Evolutionary conservation across 2,888 invertebrate species (phyloP).

Genomic region (Mystacides longicornis): DNA sequence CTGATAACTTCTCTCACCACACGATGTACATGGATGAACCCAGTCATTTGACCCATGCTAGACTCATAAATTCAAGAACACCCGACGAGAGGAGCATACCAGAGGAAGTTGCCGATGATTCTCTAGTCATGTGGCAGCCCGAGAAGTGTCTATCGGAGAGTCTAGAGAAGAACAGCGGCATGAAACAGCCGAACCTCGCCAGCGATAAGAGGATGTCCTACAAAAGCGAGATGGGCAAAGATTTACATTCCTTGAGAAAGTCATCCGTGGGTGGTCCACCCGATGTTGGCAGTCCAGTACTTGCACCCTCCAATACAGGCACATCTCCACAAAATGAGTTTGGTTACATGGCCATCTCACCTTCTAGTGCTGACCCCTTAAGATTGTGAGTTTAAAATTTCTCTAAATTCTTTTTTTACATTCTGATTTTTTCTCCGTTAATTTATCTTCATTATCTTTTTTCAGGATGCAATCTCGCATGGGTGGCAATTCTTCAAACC

Average conservation of each 20-base stretch:
- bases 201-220: background rate
- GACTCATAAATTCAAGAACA: constrained; percentile 19
- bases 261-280: constrained; percentile 31
- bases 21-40: constrained; percentile 55
- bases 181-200: constrained; percentile 4
- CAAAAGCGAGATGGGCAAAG: constrained; percentile 1
- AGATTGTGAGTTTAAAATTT: constrained; percentile 24
- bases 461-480: constrained; percentile 31
- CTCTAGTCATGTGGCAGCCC: constrained; percentile 31
- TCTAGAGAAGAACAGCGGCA: constrained; percentile 25
- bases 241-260: constrained; percentile 24
- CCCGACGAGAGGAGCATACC: constrained; percentile 40
- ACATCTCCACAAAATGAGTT: constrained; percentile 22
- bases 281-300: constrained; percentile 45
- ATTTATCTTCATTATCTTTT: constrained; percentile 1
- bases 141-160: constrained; percentile 29
- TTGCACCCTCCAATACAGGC: constrained; percentile 24
- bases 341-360: constrained; percentile 51
- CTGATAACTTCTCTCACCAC: constrained; percentile 44
- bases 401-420: background rate
- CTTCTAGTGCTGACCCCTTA: constrained; percentile 31
- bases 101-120: constrained; percentile 56
- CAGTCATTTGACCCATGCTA: background rate
- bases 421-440: background rate
- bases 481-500: constrained; percentile 41